Percentiles rank a stretch among this genome's conserved stretches.
phyloP scores from a whole-genome alignment of 2,797 vertebrate genomes.

The Trichosurus vulpecula region DNA sequence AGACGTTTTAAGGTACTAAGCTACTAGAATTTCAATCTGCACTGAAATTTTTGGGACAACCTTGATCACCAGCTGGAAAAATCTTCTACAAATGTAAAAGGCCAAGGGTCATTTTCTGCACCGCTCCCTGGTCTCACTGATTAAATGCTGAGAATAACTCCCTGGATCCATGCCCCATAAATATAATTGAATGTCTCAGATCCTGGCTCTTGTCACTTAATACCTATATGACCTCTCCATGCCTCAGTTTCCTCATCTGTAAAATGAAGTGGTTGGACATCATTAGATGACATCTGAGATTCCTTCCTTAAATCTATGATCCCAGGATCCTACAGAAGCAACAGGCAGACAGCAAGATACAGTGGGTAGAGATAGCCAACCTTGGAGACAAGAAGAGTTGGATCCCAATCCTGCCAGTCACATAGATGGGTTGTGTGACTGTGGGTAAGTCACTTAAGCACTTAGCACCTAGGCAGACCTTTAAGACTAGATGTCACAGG shows the following conservation, averaged over 20 bases:
- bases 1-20: background rate
- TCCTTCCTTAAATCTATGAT: background rate
- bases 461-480: background rate
- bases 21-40: background rate
- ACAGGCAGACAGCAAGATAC: background rate
- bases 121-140: background rate
- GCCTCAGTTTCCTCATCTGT: slow-evolving; percentile 31
- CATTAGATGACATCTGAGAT: background rate
- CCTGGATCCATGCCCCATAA: background rate
- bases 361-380: background rate
- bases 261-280: background rate
- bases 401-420: background rate
- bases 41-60: background rate
- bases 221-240: background rate
- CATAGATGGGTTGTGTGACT: background rate
- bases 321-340: background rate
- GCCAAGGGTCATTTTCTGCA: background rate
- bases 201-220: background rate
- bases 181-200: background rate
- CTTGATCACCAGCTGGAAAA: background rate
- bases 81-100: background rate
- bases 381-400: background rate
- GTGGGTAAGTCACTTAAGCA: background rate
- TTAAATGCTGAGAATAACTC: background rate
- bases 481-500: background rate